Conservation (phyloP, 2,888 invertebrate genomes). For the Papilio protenor region DNA sequence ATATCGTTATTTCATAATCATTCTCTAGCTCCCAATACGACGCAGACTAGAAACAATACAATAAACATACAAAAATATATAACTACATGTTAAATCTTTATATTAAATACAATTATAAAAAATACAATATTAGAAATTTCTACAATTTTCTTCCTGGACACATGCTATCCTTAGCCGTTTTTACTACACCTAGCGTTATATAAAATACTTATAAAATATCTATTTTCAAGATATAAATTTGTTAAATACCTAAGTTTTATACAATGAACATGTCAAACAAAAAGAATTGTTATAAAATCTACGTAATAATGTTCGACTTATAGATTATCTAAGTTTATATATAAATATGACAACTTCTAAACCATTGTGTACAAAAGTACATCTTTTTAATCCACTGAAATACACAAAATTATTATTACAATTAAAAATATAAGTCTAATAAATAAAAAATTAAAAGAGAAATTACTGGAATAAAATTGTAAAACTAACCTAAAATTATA, state of each 20-base stretch:
- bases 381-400: too few species aligned
- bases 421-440: too few species aligned
- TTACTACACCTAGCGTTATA: constrained; percentile 19
- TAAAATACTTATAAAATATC: not conserved
- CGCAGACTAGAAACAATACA: constrained; percentile 57
- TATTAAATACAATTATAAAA: constrained; percentile 12
- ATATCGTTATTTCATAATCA: constrained; percentile 57
- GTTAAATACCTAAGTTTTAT: not conserved
- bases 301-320: not conserved
- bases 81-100: constrained; percentile 27
- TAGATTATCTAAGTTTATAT: too few species aligned
- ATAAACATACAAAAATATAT: constrained; percentile 43
- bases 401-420: too few species aligned
- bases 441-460: not conserved
- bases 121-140: constrained; percentile 16
- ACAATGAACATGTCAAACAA: constrained; percentile 17
- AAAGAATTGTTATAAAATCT: not conserved
- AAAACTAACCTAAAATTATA: too few species aligned
- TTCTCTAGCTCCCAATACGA: constrained; percentile 57
- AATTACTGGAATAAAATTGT: too few species aligned
- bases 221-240: not conserved
- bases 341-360: too few species aligned
- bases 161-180: constrained; percentile 15
- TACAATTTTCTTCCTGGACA: constrained; percentile 7
- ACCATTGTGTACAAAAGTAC: too few species aligned